Base-by-base conservation (phyloP, 2,113 vertebrate species). In the Corydoras sp. region DNA sequence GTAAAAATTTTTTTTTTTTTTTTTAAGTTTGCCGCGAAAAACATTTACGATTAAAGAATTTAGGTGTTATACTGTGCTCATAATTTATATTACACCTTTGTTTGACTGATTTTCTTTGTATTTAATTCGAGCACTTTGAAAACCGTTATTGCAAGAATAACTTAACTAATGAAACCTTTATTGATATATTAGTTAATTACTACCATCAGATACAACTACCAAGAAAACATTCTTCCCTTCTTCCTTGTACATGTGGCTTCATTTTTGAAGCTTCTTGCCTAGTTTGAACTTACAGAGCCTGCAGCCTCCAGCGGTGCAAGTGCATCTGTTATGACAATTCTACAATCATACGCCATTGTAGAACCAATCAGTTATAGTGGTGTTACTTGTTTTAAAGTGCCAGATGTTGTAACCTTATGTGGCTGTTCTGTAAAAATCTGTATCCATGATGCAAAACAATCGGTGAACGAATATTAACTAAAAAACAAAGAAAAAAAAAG, bases 271-370 rank as follows among this genome's bases (percentile, higher is more conserved):
- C 2, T 3, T 65, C 15, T 18, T 7, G 35, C 14, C 32, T 29
- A 43, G 35, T 15, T 10, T 8, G 63, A 65, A 51, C 55, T 43
- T 60, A 32, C 65, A 74, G 65, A 62, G 30, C 58, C 58, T 24
- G 49, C 51, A 55, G 68, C 58, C 69, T 43, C 10, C 64, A 66
- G 64, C 30, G 48, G 14, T 49, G 29, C 56, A 30, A 58, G 70
- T 60, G 62, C 30, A 49, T 59, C 31, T 10, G 61, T 71, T 73
- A 76, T 9, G 67, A 29, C 70, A 55, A 51, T 73, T 68, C 72
- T 72, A n/a, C 82, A 81, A 56, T 3, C 13, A 5, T 14, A 53
- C 72, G 82, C 77, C 77, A 80, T 86, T 62, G 81, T 77, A 58
- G 9, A 80, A 83, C 35, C 35, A 43, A 81, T 64, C 69, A 55